Base-by-base conservation (phyloP, 2,888 invertebrate species). In the Nemotelus pantherinus region DNA sequence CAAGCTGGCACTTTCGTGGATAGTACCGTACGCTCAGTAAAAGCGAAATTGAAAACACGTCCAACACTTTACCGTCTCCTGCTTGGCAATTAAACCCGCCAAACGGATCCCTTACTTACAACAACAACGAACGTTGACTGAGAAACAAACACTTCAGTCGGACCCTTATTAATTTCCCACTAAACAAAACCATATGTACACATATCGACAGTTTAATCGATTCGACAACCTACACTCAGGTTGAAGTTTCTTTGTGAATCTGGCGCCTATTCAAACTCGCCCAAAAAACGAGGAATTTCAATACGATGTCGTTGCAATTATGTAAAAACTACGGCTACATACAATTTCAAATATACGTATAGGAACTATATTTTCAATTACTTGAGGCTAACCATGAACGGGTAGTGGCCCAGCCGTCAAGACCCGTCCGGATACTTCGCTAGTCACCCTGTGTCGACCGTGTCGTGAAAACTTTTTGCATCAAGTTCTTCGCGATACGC, bases 341-440 rank as follows among this genome's bases (percentile, higher is more conserved):
- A 39, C 43, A 63, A 63, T 57, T n/a, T 57, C 3, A 7, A 45
- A 43, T 65, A 47, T 45, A 58, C 6, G 41, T 74, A 41, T 72
- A 72, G 43, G 25, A 45, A 55, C 39, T 58, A 64, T 50, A 1
- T 7, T 43, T 75, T 70, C 43, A 75, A 76, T 78, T 78, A 78
- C 78, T 78, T 78, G 50, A 78, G 71, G 76, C 78, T 78, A 78
- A 76, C 78, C 78, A 78, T 78, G 78, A 78, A 76, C 71, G 65
- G 70, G 70, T 71, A 64, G 60, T 10, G 43, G 58, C 47, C 60
- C 25, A 39, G 9, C 48, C 25, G 25, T 7, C 57, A 7, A 1
- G 57, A 2, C 44, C 57, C 57, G 55, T 44, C 25, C 41, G 47
- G 60, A 9, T 53, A 53, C 60, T 57, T 45, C 25, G 47, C 47